A percentile compares a stretch with the other conserved stretches of the same genome.
These are phyloP conservation scores for Eubasilissa regina DNA, from an alignment of 1,140 invertebrate genomes.

Conservation along the genomic window DNA sequence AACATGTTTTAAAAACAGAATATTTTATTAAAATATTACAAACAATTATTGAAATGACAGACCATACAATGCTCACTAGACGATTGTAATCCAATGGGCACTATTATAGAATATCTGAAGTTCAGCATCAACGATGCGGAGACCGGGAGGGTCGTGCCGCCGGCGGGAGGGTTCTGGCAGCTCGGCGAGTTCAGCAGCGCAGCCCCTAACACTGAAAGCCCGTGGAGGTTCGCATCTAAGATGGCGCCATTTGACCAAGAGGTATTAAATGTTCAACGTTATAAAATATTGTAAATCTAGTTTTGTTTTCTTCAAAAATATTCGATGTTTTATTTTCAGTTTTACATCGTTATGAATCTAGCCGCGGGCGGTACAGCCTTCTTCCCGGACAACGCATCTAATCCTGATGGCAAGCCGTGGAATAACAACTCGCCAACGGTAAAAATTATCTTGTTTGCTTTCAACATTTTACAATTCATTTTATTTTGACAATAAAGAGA, in stretches of 20 bases:
- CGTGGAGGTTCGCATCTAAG: constrained; percentile 68
- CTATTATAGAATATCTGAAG: constrained; percentile 65
- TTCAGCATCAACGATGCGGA: constrained; percentile 69
- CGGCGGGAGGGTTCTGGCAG: constrained; percentile 67
- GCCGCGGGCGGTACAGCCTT: constrained; percentile 77
- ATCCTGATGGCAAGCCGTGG: constrained; percentile 75
- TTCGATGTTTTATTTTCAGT: constrained; percentile 69
- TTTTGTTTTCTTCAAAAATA: neutral
- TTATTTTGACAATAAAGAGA: no score
- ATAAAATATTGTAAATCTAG: neutral
- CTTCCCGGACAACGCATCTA: constrained; percentile 72
- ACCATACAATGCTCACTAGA: no score
- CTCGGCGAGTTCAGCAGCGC: constrained; percentile 64
- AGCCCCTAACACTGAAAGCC: constrained; percentile 64
- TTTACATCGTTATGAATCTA: constrained; percentile 79
- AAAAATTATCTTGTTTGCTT: constrained; percentile 47
- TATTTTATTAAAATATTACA: no score
- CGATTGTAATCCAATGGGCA: no score
- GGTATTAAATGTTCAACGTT: constrained; percentile 61
- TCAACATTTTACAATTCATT: neutral
- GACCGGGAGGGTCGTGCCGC: constrained; percentile 64
- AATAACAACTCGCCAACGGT: constrained; percentile 71
- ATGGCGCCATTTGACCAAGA: constrained; percentile 73
- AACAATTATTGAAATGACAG: no score
- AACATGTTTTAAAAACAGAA: no score